Evolutionary conservation across 2,113 vertebrate species (phyloP).

Genomic region (Podilymbus podiceps): DNA sequence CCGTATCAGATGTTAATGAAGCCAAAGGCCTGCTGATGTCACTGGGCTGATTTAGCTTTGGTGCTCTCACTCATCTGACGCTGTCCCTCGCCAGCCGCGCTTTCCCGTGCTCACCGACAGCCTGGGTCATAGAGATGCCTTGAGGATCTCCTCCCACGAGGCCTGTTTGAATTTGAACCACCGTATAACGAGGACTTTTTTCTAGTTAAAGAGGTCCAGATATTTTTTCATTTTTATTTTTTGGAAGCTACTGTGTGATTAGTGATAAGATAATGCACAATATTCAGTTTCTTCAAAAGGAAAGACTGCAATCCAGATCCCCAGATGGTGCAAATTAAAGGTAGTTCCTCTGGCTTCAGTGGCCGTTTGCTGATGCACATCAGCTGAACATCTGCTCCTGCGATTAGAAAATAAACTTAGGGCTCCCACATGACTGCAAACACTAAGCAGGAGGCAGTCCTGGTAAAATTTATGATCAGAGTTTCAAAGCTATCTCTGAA

Average conservation of each 20-base stretch:
- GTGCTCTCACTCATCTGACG: not conserved
- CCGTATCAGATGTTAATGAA: not conserved
- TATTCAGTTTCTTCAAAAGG: not conserved
- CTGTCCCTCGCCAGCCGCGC: not conserved
- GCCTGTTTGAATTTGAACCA: not conserved
- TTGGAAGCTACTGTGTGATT: not conserved
- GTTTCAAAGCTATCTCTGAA: not conserved
- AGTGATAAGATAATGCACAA: not conserved
- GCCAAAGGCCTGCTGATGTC: not conserved
- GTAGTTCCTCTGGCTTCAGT: not conserved
- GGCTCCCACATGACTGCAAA: not conserved
- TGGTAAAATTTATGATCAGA: not conserved
- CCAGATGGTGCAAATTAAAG: not conserved
- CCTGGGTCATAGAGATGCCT: not conserved
- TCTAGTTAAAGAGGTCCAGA: not conserved
- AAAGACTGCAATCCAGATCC: not conserved
- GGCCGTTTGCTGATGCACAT: not conserved
- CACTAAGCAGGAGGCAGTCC: not conserved
- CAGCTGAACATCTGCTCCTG: slow-evolving; percentile 36
- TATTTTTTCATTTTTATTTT: not conserved
- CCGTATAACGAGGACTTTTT: not conserved
- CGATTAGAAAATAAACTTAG: not conserved
- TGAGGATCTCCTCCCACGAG: not conserved
- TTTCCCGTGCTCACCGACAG: not conserved
- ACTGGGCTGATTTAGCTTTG: not conserved